These are phyloP conservation scores for Nematopogon swammerdamellus DNA, from an alignment of 2,888 invertebrate species.

Conservation along the genomic window DNA sequence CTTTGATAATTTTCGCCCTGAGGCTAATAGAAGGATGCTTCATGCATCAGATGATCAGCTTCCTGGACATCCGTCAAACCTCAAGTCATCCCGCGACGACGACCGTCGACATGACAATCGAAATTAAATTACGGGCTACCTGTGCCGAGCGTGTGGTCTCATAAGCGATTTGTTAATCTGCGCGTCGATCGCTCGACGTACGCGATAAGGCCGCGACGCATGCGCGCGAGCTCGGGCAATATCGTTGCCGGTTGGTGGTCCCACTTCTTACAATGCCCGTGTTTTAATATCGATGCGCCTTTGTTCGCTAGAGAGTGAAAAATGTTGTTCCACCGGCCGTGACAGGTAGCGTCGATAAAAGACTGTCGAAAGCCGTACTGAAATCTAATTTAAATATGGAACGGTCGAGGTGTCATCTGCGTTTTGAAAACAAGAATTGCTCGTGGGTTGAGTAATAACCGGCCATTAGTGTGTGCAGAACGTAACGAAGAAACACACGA, in stretches of 20 bases:
- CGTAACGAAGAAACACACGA: too few relatives aligned
- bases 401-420: too few relatives aligned
- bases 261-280: constrained; percentile 34
- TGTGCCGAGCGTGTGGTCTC: constrained; percentile 51
- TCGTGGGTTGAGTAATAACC: too few relatives aligned
- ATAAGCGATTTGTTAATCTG: constrained; percentile 42
- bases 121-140: constrained; percentile 53
- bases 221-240: constrained; percentile 19
- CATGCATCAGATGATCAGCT: too few relatives aligned
- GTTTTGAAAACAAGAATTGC: too few relatives aligned
- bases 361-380: not conserved
- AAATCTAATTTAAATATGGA: not conserved
- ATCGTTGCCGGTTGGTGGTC: constrained; percentile 44
- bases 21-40: too few relatives aligned
- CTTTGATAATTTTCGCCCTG: too few relatives aligned
- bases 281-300: not conserved
- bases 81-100: constrained; percentile 22
- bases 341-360: constrained; percentile 42
- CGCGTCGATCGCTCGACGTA: constrained; percentile 34
- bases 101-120: constrained; percentile 57
- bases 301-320: constrained; percentile 25
- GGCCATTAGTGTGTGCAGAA: too few relatives aligned
- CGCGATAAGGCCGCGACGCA: constrained; percentile 24
- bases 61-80: not conserved
- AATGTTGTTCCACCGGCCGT: constrained; percentile 28